A percentile compares a stretch with the other conserved stretches of the same genome.
These are phyloP conservation scores for Microcebus jonahi DNA, from an alignment of 2,113 vertebrate species.

Conservation along the genomic window DNA sequence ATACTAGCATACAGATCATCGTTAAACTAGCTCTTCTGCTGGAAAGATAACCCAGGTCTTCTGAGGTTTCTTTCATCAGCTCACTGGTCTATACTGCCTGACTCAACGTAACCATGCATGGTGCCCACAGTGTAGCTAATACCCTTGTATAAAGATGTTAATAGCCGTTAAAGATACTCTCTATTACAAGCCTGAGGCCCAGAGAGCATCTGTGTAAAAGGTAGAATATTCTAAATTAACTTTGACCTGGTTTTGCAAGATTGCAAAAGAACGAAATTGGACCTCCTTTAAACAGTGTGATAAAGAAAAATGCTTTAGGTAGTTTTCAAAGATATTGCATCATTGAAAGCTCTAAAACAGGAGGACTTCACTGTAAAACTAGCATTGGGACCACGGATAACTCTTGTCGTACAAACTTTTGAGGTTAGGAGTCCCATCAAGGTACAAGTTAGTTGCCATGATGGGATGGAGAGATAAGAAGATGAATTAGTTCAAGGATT, in stretches of 20 bases:
- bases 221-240: background rate
- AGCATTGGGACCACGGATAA: background rate
- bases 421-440: background rate
- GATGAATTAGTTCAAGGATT: background rate
- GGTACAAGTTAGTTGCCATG: background rate
- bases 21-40: background rate
- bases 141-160: background rate
- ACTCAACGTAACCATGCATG: background rate
- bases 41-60: background rate
- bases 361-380: constrained; percentile 6
- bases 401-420: background rate
- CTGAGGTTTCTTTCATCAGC: background rate
- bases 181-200: background rate
- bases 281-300: background rate
- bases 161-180: background rate
- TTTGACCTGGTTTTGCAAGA: constrained; percentile 24
- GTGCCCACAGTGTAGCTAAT: background rate
- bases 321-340: background rate
- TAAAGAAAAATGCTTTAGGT: constrained; percentile 28
- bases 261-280: background rate
- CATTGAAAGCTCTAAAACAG: background rate
- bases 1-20: background rate
- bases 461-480: background rate
- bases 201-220: background rate
- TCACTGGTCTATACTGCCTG: background rate